Percentiles rank a stretch among this genome's conserved stretches.
Conservation (phyloP, 2,113 vertebrate genomes). For the Diglossa brunneiventris region DNA sequence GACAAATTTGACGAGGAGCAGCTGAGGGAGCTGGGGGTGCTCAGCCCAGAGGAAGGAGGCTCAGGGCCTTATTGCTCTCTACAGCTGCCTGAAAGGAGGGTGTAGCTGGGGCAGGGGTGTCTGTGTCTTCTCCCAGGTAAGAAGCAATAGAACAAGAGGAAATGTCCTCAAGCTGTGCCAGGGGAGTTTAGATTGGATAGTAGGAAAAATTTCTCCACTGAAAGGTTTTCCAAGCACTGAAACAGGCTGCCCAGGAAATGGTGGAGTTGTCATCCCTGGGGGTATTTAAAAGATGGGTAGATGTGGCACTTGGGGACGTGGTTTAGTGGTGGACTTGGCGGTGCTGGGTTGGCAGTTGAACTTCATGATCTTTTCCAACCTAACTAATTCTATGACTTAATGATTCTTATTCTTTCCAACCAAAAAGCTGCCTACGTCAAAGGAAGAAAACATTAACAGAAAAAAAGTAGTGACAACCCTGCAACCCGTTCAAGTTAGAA, state of each 20-base stretch:
- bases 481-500: background rate
- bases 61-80: background rate
- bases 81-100: background rate
- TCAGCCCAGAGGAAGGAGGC: background rate
- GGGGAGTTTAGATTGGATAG: background rate
- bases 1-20: background rate
- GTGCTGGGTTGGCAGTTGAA: background rate
- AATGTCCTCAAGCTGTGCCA: background rate
- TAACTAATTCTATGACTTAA: background rate
- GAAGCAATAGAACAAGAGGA: background rate
- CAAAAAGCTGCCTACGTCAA: background rate
- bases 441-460: background rate
- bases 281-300: background rate
- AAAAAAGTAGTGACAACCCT: background rate
- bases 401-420: background rate
- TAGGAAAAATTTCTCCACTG: background rate
- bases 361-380: background rate
- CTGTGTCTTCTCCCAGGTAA: background rate
- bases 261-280: background rate
- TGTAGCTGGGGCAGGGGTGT: too few relatives aligned
- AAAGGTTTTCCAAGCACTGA: background rate
- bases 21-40: background rate
- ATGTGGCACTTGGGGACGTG: background rate
- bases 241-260: background rate
- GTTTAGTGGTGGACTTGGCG: background rate